Base-by-base conservation (phyloP, 2,113 vertebrate species). In the Andinoacara biseriatus region DNA sequence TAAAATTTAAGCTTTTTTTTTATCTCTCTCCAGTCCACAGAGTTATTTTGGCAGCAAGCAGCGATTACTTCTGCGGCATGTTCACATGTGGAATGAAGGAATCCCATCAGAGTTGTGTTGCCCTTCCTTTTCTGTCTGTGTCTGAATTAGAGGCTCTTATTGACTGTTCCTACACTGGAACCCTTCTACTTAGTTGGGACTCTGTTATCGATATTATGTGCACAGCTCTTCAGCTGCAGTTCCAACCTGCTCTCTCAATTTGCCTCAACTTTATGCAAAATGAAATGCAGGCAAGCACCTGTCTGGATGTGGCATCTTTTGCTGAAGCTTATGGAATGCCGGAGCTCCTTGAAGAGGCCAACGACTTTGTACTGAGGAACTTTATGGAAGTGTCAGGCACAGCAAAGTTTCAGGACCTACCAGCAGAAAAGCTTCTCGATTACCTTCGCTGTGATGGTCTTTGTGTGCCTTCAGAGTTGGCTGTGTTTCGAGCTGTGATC, bases 81-180 rank as follows among this genome's bases (percentile, higher is more conserved):
- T 97, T 99, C 87, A 96, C 96, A 58, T 96, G 96, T 3, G 97
- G 97, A 31, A 99, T 99, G 98, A 94, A 76, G 38, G 98, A 99
- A 90, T 95, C 96, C 26, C 90, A 90, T 52, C 96, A 97, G 3
- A 77, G 33, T 3, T 14, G 93, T 0, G 40, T 97, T 1, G n/a
- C 74, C 13, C 90, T 96, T 59, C 89, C 90, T 1, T 95, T 93
- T 0, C 90, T 97, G 33, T 83, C 85, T 7, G 95, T 95, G 0
- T 81, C 85, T 75, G 97, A 98, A 84, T 93, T 98, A 57, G 94
- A 38, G 31, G 87, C 95, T 18, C 96, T 98, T 1, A 95, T 98
- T 80, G 81, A 93, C 74, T 97, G 93, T 54, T 95, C 96, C 86
- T 99, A 98, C 93, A 95, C 93, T 0, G 97, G 97, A 22, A 49